Evolutionary conservation across 2,797 vertebrate species (phyloP), one percentile per base, ranked within the genome.

Genomic region (Pogonophryne albipinna): DNA sequence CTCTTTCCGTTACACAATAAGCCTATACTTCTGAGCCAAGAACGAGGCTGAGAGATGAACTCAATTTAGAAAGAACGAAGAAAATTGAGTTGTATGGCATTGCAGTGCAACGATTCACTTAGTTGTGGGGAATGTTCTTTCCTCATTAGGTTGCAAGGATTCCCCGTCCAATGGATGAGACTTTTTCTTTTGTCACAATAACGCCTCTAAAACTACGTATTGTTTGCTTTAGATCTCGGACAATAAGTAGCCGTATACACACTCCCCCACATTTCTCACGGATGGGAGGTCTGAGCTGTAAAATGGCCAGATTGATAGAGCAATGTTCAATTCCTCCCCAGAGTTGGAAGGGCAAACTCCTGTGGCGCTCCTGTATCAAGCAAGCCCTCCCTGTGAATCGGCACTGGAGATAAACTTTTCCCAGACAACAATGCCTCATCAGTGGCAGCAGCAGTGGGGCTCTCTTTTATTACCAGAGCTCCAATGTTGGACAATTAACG

Each of bases 281-380:
- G 83, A 90, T 85, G 77, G 85, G 84, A 92, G 88, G 85, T 82
- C 85, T 38, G 71, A 71, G 89, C 89, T 85, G 91, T 95, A 94
- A 94, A 95, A 93, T 75, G 92, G 44, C 60, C 83, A 90, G 93
- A 95, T 91, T 93, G 93, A 95, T 94, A 80, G 93, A 94, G 87
- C 89, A 86, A 88, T 90, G 91, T 91, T 90, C 89, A 90, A 86
- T 90, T 90, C 91, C 88, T 92, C 91, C 90, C 90, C 79, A 71
- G 89, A 92, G 92, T 87, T 87, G 82, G 89, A 94, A 91, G 93
- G 90, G 90, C 90, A 94, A 92, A 93, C 88, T 92, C 92, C 93
- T 87, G 85, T 73, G 77, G 90, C 42, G 82, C 84, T 79, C 69
- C 70, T 74, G 86, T 82, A 88, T 87, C 90, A 88, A 88, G 84